Conservation (phyloP, 2,797 vertebrate species). For the Nannoperca obscura region DNA sequence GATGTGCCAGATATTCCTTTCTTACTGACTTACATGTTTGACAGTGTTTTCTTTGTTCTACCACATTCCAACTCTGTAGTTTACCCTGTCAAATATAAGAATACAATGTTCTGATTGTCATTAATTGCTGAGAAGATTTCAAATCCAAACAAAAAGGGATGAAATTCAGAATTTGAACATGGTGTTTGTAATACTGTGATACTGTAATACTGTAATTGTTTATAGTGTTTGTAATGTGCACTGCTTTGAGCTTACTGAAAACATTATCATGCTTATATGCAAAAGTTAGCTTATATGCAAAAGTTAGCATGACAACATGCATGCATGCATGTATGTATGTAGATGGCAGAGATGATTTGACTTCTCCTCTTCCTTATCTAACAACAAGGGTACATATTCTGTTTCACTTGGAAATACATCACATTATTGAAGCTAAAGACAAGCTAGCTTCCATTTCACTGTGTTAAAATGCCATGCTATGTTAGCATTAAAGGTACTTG, state of each 20-base stretch:
- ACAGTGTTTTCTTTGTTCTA: conserved; percentile 46
- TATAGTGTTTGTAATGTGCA: neutral
- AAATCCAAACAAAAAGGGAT: conserved; percentile 8
- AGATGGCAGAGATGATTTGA: too few relatives aligned
- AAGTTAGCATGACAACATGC: neutral
- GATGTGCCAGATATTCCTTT: conserved; percentile 42
- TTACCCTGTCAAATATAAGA: neutral
- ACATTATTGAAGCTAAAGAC: too few relatives aligned
- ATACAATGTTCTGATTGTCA: neutral
- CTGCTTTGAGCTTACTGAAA: too few relatives aligned
- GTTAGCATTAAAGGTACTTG: neutral
- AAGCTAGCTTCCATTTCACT: too few relatives aligned
- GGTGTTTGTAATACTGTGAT: too few relatives aligned
- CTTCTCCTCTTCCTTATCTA: too few relatives aligned
- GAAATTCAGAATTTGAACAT: too few relatives aligned
- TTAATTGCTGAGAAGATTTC: neutral
- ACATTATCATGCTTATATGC: neutral
- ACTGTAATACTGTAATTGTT: too few relatives aligned
- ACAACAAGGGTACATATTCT: too few relatives aligned
- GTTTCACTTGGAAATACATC: too few relatives aligned
- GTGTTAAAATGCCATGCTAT: neutral
- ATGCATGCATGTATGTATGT: too few relatives aligned
- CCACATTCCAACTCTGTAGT: neutral
- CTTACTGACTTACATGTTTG: neutral
- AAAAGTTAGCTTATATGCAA: neutral